Conservation (phyloP, 2,888 invertebrate genomes). For the Mythimna vitellina region DNA sequence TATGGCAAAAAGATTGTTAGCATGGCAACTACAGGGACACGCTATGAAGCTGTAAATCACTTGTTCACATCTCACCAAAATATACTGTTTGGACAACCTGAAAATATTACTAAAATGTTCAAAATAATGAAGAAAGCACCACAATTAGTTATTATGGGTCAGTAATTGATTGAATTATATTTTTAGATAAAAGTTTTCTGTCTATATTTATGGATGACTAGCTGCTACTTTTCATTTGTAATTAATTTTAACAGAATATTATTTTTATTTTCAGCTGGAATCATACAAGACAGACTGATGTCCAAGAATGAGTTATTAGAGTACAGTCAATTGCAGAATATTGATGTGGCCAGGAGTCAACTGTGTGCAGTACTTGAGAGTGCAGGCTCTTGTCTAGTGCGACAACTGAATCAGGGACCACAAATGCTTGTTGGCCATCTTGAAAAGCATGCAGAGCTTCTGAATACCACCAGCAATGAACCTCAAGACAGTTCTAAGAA, state of each 20-base stretch:
- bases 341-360: constrained; percentile 92
- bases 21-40: constrained; percentile 92
- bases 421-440: constrained; percentile 92
- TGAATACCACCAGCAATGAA: constrained; percentile 65
- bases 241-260: neutral
- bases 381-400: constrained; percentile 92
- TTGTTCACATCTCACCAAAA: constrained; percentile 92
- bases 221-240: neutral
- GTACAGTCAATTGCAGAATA: constrained; percentile 92
- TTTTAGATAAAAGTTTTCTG: neutral
- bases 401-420: constrained; percentile 93
- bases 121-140: constrained; percentile 93
- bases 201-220: neutral
- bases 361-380: constrained; percentile 93
- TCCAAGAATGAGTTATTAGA: constrained; percentile 93
- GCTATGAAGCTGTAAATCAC: constrained; percentile 92
- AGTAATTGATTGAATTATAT: constrained; percentile 53
- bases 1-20: constrained; percentile 92
- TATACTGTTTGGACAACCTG: constrained; percentile 93
- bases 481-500: constrained; percentile 32
- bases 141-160: constrained; percentile 93
- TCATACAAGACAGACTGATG: constrained; percentile 93
- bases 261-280: constrained; percentile 90
- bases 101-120: constrained; percentile 91
- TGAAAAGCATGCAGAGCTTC: constrained; percentile 89